phyloP scores from a whole-genome alignment of 1,140 invertebrate species.

The Papilio xuthus region DNA sequence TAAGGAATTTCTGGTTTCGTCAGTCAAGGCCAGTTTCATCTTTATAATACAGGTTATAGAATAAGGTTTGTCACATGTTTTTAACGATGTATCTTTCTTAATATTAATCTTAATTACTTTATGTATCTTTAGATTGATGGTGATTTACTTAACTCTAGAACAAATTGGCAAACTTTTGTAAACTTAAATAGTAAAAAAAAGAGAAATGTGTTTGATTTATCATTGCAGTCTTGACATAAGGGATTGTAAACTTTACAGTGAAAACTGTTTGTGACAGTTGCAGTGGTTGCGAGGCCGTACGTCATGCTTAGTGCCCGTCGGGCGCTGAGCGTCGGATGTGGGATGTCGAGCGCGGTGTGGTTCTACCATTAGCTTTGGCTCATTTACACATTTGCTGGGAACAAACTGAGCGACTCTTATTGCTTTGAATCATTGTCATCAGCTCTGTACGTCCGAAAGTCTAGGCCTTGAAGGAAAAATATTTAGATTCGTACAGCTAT shows the following conservation, averaged over 20 bases:
- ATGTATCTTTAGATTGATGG: too few species aligned
- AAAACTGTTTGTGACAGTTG: constrained; percentile 24
- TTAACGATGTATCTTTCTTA: too few species aligned
- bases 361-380: constrained; percentile 6
- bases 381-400: constrained; percentile 4
- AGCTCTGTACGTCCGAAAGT: background rate
- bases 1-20: background rate
- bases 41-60: too few species aligned
- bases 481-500: too few species aligned
- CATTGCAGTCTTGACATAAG: constrained; percentile 5
- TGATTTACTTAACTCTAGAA: background rate
- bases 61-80: too few species aligned
- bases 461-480: background rate
- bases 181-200: background rate
- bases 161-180: background rate
- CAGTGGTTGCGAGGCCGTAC: constrained; percentile 14
- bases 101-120: background rate
- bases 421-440: background rate
- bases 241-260: constrained; percentile 13
- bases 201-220: background rate
- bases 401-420: background rate
- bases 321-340: background rate
- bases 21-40: too few species aligned
- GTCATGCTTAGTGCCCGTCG: background rate
- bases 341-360: background rate